A percentile compares a stretch with the other conserved stretches of the same genome.
These are phyloP conservation scores for Cryptus armator DNA, from an alignment of 2,888 invertebrate genomes.

Conservation along the genomic window DNA sequence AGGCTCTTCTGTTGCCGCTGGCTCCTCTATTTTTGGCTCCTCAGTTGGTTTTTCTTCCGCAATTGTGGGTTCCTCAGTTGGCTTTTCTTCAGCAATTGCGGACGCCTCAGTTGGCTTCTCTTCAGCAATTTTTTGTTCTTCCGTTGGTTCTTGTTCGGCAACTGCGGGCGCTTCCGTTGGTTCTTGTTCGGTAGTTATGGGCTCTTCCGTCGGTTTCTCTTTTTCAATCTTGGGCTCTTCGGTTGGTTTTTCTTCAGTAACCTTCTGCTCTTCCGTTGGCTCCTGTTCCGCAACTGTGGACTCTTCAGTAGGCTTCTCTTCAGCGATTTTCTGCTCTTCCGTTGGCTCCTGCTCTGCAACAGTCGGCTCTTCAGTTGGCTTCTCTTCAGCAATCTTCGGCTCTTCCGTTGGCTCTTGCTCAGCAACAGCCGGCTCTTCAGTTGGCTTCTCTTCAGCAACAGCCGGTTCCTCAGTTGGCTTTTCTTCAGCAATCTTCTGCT, in stretches of 20 bases:
- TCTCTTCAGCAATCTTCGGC: not conserved
- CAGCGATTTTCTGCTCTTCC: not conserved
- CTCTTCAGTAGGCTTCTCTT: conserved; percentile 10
- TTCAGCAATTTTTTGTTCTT: conserved; percentile 67
- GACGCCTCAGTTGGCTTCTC: conserved; percentile 20
- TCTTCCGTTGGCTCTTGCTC: conserved; percentile 12
- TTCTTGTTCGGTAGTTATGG: not conserved
- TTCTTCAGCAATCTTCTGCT: not conserved
- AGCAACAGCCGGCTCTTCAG: conserved; percentile 43
- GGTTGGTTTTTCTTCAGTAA: conserved; percentile 62
- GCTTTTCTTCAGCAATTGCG: conserved; percentile 11
- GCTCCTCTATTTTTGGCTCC: not conserved
- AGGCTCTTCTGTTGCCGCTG: not conserved
- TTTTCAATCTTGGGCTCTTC: conserved; percentile 69
- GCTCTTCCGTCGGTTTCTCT: not conserved
- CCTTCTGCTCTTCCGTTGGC: conserved; percentile 71
- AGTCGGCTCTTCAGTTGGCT: not conserved
- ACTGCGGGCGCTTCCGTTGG: not conserved
- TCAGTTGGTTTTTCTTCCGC: conserved; percentile 6
- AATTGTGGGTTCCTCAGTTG: conserved; percentile 9
- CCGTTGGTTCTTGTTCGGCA: not conserved
- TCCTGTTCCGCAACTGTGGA: conserved; percentile 45
- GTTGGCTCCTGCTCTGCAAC: not conserved
- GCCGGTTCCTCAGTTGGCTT: not conserved
- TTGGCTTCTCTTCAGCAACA: not conserved